Evolutionary conservation across 2,797 vertebrate genomes (phyloP), one percentile per base, ranked within the genome.

Genomic region (Darevskia mixta): DNA sequence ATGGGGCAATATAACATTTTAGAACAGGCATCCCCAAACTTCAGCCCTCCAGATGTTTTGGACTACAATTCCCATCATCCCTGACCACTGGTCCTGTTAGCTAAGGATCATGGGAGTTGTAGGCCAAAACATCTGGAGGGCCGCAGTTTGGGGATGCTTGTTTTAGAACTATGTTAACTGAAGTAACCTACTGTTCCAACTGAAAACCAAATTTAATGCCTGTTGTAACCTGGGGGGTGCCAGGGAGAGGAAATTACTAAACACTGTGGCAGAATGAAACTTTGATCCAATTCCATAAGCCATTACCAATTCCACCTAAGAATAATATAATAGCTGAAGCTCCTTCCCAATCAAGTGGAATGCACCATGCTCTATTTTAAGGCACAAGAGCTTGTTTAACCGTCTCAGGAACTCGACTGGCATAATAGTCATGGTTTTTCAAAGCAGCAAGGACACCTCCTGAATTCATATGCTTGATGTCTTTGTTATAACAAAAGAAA

Each of bases 391-490:
- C 98, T 35, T 97, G 96, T 90, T 97, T 98, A 87, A 99, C 98
- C 0, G 96, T 96, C 87, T 97, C 97, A 3, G 99, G 99, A 23
- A 99, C 98, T 90, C 97, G 97, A 94, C 96, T 98, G 78, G 96
- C 86, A 32, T 99, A 99, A 95, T 98, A 98, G 83, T 99, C 97
- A 5, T 98, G 98, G 95, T 99, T 98, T 55, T 95, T 97, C 84
- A 99, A 96, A 0, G 98, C 95, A 2, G 98, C 99, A 38, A 99
- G 97, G 85, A 99, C 98, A 0, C 99, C 99, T 0, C 97, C 98
- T 0, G 98, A 98, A 95, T 99, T 99, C 98, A 99, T 98, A 95
- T 98, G 98, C 92, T 99, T 98, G 38, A 99, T 98, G 0, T 98
- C 95, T 55, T 98, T 98, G 35, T 98, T 93, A 67, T 99, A 99